Conservation (phyloP, 2,888 invertebrate species). For the Ochropacha duplaris region DNA sequence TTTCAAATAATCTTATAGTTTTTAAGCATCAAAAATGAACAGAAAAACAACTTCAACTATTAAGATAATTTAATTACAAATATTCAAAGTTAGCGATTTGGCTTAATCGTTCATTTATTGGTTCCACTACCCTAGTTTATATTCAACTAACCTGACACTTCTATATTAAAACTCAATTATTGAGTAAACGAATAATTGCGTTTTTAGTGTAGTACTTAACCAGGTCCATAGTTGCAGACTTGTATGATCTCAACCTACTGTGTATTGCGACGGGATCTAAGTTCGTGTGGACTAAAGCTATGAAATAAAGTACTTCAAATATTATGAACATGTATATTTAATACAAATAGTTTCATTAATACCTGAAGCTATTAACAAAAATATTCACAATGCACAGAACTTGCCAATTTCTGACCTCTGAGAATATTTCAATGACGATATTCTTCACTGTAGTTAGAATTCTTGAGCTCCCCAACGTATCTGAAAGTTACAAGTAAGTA, state of each 20-base stretch:
- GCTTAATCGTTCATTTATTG: too few relatives aligned
- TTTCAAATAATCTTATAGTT: too few relatives aligned
- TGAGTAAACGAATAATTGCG: too few relatives aligned
- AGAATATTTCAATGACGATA: slow-evolving; percentile 4
- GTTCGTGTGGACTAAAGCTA: not conserved
- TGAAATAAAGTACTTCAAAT: slow-evolving; percentile 12
- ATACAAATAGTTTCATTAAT: slow-evolving; percentile 47
- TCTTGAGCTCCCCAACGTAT: slow-evolving; percentile 87
- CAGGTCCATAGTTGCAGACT: too few relatives aligned
- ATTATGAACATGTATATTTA: slow-evolving; percentile 43
- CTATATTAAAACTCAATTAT: too few relatives aligned
- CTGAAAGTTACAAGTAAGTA: slow-evolving; percentile 81
- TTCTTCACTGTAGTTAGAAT: slow-evolving; percentile 62
- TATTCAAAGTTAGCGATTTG: too few relatives aligned
- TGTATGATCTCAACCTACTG: not conserved
- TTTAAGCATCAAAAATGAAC: too few relatives aligned
- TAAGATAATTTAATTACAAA: too few relatives aligned
- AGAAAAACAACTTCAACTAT: too few relatives aligned
- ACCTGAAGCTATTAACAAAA: slow-evolving; percentile 28
- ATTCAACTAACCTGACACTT: too few relatives aligned
- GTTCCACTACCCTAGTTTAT: too few relatives aligned
- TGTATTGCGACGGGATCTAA: not conserved
- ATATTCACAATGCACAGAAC: not conserved
- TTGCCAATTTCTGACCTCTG: not conserved
- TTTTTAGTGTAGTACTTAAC: too few relatives aligned